These are phyloP conservation scores for Otus scops DNA, from an alignment of 2,797 vertebrate species.

Conservation along the genomic window DNA sequence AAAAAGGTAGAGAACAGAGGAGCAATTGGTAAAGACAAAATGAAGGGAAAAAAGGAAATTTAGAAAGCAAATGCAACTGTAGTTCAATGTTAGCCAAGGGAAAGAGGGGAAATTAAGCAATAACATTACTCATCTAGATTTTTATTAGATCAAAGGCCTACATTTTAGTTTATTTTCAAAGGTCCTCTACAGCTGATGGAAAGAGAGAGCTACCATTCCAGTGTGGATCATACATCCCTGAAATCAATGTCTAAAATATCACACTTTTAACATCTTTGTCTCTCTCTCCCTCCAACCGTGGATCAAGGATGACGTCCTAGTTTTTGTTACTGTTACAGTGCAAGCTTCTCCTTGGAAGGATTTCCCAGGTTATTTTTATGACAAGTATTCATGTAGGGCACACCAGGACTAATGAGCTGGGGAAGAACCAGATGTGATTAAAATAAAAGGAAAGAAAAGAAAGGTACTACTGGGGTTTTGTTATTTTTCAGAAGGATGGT, in stretches of 20 bases:
- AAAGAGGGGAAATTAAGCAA: background rate
- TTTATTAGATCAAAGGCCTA: background rate
- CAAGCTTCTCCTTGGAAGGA: background rate
- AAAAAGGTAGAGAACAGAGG: background rate
- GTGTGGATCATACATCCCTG: background rate
- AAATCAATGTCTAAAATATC: background rate
- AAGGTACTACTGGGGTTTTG: background rate
- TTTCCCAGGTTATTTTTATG: background rate
- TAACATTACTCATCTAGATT: background rate
- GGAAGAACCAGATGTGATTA: background rate
- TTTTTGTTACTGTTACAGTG: background rate
- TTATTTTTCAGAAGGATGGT: background rate
- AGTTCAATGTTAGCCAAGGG: background rate
- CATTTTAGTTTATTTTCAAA: background rate
- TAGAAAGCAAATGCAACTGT: background rate
- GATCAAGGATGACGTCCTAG: background rate
- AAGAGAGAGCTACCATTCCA: background rate
- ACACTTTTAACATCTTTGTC: background rate
- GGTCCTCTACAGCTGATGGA: background rate
- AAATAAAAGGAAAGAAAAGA: background rate
- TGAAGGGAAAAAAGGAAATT: background rate
- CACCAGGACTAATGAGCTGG: background rate
- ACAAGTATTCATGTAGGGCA: background rate
- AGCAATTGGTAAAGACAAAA: background rate
- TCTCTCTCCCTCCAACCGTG: background rate